A percentile compares a stretch with the other conserved stretches of the same genome.
Conservation (phyloP, 2,113 vertebrate species). For the Chloebia gouldiae region DNA sequence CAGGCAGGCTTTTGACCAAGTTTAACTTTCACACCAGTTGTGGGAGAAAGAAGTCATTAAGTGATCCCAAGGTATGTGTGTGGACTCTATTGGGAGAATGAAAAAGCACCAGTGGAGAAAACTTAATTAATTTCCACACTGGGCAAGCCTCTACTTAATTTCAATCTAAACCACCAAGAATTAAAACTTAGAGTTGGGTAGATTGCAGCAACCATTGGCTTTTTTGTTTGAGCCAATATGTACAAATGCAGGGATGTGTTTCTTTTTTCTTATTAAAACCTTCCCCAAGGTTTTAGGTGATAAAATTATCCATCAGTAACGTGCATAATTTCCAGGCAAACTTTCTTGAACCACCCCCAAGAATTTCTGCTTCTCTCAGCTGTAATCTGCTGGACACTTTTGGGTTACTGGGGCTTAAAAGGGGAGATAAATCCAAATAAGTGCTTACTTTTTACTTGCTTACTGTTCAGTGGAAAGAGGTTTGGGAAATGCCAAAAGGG, state of each 20-base stretch:
- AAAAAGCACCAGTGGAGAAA: not conserved
- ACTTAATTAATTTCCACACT: not conserved
- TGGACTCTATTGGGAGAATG: not conserved
- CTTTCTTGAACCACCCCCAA: not conserved
- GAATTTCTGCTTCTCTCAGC: not conserved
- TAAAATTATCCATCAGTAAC: rapidly evolving
- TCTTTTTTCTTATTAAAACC: not conserved
- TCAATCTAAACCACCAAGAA: not conserved
- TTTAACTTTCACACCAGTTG: not conserved
- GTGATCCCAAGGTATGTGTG: not conserved
- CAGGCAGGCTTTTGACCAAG: not conserved
- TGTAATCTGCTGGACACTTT: not conserved
- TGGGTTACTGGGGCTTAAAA: not conserved
- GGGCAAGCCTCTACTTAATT: not conserved
- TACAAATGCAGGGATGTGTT: not conserved
- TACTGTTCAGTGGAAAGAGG: not conserved
- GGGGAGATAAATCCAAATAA: not conserved
- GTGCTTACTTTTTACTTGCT: not conserved
- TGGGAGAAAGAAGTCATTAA: not conserved
- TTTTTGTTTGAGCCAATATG: not conserved
- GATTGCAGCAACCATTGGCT: not conserved
- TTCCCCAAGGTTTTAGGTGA: not conserved
- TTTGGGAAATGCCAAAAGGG: not conserved
- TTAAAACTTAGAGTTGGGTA: not conserved
- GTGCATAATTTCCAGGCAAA: not conserved